Evolutionary conservation across 2,113 vertebrate species (phyloP).

Genomic region (Tupaia chinensis): DNA sequence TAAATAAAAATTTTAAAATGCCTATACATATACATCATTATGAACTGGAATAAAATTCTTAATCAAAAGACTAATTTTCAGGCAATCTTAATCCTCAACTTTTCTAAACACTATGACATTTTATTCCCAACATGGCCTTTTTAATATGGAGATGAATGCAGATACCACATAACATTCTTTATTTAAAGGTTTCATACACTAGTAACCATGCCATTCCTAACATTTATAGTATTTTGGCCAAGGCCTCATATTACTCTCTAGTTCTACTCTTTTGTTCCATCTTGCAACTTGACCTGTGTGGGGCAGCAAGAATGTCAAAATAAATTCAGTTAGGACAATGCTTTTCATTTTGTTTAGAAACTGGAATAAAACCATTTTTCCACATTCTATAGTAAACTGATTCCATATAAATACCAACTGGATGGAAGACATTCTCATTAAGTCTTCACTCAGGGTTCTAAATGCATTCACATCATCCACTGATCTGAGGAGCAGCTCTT

Average conservation of each 20-base stretch:
- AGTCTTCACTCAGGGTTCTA: slow-evolving; percentile 48
- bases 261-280: slow-evolving; percentile 66
- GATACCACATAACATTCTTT: slow-evolving; percentile 51
- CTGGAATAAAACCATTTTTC: slow-evolving; percentile 55
- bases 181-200: slow-evolving; percentile 60
- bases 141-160: slow-evolving; percentile 69
- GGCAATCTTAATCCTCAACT: slow-evolving; percentile 68
- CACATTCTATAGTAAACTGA: slow-evolving; percentile 73
- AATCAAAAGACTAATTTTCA: slow-evolving; percentile 65
- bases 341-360: slow-evolving; percentile 72
- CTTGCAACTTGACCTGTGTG: slow-evolving; percentile 62
- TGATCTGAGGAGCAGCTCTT: slow-evolving; percentile 47
- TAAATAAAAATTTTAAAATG: background rate
- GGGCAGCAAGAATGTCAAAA: slow-evolving; percentile 69
- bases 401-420: slow-evolving; percentile 70
- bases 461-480: slow-evolving; percentile 40
- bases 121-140: slow-evolving; percentile 67
- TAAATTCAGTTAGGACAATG: slow-evolving; percentile 68
- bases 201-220: slow-evolving; percentile 64
- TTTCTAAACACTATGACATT: slow-evolving; percentile 44
- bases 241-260: slow-evolving; percentile 29
- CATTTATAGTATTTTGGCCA: slow-evolving; percentile 62
- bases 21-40: slow-evolving; percentile 11
- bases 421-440: slow-evolving; percentile 61
- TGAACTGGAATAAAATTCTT: slow-evolving; percentile 63